These are phyloP conservation scores for Amaurobius ferox DNA, from an alignment of 2,888 invertebrate species.

Conservation along the genomic window DNA sequence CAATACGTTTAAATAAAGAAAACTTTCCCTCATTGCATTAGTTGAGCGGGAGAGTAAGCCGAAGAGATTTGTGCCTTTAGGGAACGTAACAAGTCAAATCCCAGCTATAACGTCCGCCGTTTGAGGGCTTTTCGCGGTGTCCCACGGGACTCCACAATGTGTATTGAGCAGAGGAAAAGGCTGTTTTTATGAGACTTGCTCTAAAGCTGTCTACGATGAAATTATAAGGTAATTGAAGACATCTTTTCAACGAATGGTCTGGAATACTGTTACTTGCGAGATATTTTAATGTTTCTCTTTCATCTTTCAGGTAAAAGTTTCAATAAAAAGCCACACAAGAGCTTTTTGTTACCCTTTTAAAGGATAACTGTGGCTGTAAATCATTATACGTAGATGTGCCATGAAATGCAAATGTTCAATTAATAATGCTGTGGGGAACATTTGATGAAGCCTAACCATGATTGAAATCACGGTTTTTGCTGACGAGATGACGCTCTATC, in stretches of 20 bases:
- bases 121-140: background rate
- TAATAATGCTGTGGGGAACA: too few relatives aligned
- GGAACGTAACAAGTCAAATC: conserved; percentile 4
- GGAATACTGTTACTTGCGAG: too few relatives aligned
- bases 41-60: background rate
- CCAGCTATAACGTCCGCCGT: background rate
- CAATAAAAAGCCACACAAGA: too few relatives aligned
- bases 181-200: background rate
- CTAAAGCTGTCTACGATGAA: background rate
- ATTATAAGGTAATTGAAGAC: background rate
- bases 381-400: too few relatives aligned
- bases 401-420: too few relatives aligned
- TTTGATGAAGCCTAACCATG: too few relatives aligned
- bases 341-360: too few relatives aligned
- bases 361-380: too few relatives aligned
- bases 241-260: background rate
- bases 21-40: conserved; percentile 1
- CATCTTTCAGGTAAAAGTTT: too few relatives aligned
- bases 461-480: too few relatives aligned
- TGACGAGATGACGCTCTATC: too few relatives aligned
- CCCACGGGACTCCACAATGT: background rate
- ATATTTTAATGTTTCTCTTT: too few relatives aligned
- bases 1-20: background rate
- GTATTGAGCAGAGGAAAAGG: background rate
- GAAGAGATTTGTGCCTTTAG: background rate